phyloP scores from a whole-genome alignment of 2,797 vertebrate genomes.

The Carduelis carduelis region DNA sequence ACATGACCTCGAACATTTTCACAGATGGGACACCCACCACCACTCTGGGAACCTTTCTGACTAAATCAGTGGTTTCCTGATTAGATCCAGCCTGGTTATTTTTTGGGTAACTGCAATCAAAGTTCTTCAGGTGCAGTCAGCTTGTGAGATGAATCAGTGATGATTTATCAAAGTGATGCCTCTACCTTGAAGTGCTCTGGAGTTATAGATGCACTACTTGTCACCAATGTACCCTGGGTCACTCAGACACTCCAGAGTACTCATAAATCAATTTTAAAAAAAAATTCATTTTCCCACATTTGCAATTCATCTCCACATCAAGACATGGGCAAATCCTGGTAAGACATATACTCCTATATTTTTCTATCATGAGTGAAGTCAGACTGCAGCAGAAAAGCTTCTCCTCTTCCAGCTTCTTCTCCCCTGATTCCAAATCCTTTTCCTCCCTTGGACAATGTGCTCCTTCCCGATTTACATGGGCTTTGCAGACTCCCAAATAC shows the following conservation, averaged over 20 bases:
- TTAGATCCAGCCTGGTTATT: neutral
- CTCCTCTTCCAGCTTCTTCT: neutral
- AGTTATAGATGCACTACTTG: neutral
- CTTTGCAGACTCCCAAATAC: neutral
- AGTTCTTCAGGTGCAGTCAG: neutral
- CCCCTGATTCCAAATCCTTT: neutral
- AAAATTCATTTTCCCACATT: neutral
- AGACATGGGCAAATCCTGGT: neutral
- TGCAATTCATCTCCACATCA: neutral
- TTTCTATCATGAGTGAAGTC: neutral
- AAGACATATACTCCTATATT: neutral
- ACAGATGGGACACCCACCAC: rapidly evolving
- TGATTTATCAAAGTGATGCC: neutral
- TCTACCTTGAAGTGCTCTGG: neutral
- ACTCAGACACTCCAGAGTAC: neutral
- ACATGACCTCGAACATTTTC: neutral
- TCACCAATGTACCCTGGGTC: neutral
- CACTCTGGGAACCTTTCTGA: neutral
- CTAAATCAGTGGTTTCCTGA: neutral
- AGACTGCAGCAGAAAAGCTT: neutral
- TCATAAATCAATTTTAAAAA: neutral
- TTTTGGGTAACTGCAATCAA: neutral
- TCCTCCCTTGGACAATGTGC: neutral
- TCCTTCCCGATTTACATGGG: neutral
- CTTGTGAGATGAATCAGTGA: neutral